These are phyloP conservation scores for Drosophila formosana DNA, from an alignment of 2,888 invertebrate species.

Conservation along the genomic window DNA sequence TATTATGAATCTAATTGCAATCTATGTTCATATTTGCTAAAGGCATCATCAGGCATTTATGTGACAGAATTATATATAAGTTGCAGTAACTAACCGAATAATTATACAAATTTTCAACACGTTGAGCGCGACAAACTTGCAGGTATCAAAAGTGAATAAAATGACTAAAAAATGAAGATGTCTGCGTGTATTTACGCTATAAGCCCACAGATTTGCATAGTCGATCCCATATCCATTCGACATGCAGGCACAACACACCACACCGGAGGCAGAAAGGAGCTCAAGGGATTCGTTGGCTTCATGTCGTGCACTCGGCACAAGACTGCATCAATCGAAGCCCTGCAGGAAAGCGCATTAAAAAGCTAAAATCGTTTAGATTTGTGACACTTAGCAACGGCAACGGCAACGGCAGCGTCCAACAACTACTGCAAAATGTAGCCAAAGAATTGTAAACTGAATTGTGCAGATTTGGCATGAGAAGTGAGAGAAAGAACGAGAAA, in stretches of 20 bases:
- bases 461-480: constrained; percentile 62
- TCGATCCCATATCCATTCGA: constrained; percentile 31
- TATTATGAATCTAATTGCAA: too few relatives aligned
- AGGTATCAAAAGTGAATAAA: background rate
- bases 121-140: too few relatives aligned
- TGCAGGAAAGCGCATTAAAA: constrained; percentile 67
- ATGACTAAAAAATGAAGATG: background rate
- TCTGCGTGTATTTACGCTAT: constrained; percentile 13
- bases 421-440: constrained; percentile 30
- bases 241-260: background rate
- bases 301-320: constrained; percentile 20
- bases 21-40: too few relatives aligned
- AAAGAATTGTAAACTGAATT: constrained; percentile 61
- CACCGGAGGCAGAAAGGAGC: constrained; percentile 18
- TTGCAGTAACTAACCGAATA: too few relatives aligned
- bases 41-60: too few relatives aligned
- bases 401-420: constrained; percentile 9
- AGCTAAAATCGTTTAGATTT: constrained; percentile 75
- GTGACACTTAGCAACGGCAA: constrained; percentile 66
- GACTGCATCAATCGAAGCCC: constrained; percentile 62
- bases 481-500: constrained; percentile 54
- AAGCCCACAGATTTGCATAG: constrained; percentile 46
- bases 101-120: too few relatives aligned
- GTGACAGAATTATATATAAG: too few relatives aligned
- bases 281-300: constrained; percentile 29